phyloP scores from a whole-genome alignment of 2,888 invertebrate genomes.

The Euproctis similis region DNA sequence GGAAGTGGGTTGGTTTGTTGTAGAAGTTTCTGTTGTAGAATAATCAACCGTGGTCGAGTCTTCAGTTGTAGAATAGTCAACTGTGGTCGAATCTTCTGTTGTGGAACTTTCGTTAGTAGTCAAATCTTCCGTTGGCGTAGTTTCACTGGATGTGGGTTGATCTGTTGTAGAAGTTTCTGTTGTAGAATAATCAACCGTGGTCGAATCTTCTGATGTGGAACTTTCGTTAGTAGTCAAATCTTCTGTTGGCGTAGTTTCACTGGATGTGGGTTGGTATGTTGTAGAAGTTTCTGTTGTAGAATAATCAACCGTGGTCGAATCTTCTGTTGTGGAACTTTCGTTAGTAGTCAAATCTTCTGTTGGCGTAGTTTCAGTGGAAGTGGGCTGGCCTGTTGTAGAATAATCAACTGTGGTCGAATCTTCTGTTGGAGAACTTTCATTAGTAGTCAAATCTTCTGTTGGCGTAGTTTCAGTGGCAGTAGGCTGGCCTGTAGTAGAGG shows the following conservation, averaged over 20 bases:
- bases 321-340: not conserved
- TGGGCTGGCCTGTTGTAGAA: conserved; percentile 1
- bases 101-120: not conserved
- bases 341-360: conserved; percentile 1
- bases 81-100: conserved; percentile 1
- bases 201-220: conserved; percentile 4
- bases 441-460: not conserved
- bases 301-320: not conserved
- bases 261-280: conserved; percentile 1
- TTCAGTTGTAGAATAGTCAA: conserved; percentile 1
- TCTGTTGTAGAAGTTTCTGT: conserved; percentile 2
- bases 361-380: not conserved
- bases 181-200: conserved; percentile 1
- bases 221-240: conserved; percentile 5
- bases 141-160: not conserved
- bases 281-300: conserved; percentile 3
- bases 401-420: not conserved
- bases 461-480: not conserved
- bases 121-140: not conserved
- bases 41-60: not conserved
- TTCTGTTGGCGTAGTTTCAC: conserved; percentile 3
- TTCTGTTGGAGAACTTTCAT: conserved; percentile 5
- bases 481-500: conserved; percentile 1
- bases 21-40: not conserved
- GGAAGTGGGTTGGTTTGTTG: not conserved